Conservation (phyloP, 2,888 invertebrate species). For the Embidobia sp. region DNA sequence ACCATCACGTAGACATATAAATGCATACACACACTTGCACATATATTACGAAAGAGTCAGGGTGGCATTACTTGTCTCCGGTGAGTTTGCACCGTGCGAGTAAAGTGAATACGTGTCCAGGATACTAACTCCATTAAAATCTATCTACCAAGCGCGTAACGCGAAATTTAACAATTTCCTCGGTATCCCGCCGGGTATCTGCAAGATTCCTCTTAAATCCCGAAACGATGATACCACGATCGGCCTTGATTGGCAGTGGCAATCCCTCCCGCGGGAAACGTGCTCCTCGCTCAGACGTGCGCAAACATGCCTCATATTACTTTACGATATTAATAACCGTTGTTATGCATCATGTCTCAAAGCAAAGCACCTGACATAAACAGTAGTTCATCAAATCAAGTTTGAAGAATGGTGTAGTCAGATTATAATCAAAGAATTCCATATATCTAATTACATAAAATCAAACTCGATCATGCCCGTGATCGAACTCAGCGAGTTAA, state of each 20-base stretch:
- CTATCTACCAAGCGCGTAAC: slow-evolving; percentile 72
- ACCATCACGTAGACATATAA: slow-evolving; percentile 44
- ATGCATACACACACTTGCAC: slow-evolving; percentile 48
- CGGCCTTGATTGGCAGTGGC: slow-evolving; percentile 61
- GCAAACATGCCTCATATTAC: slow-evolving; percentile 27
- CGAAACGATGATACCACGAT: slow-evolving; percentile 63
- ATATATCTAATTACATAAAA: no score
- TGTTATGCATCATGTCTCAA: no score
- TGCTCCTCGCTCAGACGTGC: slow-evolving; percentile 15
- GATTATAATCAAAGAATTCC: no score
- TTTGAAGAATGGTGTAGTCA: no score
- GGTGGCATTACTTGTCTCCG: slow-evolving; percentile 53
- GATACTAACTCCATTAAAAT: slow-evolving; percentile 79
- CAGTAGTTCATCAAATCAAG: no score
- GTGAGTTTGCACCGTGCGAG: slow-evolving; percentile 65
- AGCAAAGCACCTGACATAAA: no score
- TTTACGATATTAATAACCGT: slow-evolving; percentile 45
- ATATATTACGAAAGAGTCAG: slow-evolving; percentile 54
- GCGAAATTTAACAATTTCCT: slow-evolving; percentile 76
- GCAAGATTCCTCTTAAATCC: slow-evolving; percentile 63
- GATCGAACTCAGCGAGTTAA: no score
- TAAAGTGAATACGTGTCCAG: slow-evolving; percentile 79
- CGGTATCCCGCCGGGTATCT: slow-evolving; percentile 56
- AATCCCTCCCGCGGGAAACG: slow-evolving; percentile 46
- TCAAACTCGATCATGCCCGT: no score